Evolutionary conservation across 2,113 vertebrate genomes (phyloP), one percentile per base, ranked within the genome.

Genomic region (Gasterosteus nipponicus): DNA sequence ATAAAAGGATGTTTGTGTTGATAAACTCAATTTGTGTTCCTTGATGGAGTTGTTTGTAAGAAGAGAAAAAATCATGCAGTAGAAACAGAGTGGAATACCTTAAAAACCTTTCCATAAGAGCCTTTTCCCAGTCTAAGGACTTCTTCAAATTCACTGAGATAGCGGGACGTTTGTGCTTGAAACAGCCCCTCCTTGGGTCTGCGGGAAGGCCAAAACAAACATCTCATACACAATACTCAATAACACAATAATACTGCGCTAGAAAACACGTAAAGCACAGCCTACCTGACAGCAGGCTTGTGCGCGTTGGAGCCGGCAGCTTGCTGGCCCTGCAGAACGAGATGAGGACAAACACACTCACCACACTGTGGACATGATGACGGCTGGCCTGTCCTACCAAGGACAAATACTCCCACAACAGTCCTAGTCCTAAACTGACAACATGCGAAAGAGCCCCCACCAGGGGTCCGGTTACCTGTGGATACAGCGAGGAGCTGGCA

Each of bases 111-210:
- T 67, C 98, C 98, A 19, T 99, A 99, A 10, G 97, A 95, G 75
- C 98, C 98, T 95, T 94, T 97, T 73, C 98, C 98, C 33, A 99
- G 90, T 71, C 91, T 82, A 44, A 92, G 91, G 47, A 96, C 69
- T 89, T 99, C 96, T 86, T 99, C 98, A 94, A 98, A 99, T 85
- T 99, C 98, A 91, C 95, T 97, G 57, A 98, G 90, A 81, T 97
- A 99, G 2, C 98, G 95, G 19, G 98, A 99, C 0, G 96, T 96
- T 83, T 98, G 97, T 2, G 95, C 94, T 92, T 98, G 96, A 71
- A 97, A 96, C 31, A 96, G 89, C 77, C 94, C 87, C 75, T 97
- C 96, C 75, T 94, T 96, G 3, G 92, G 90, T 79, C 98, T 99
- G 77, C 57, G 67, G 80, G 84, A 63, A 78, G 16, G 59, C 54